Percentiles rank a stretch among this genome's conserved stretches.
phyloP scores from a whole-genome alignment of 2,888 invertebrate species.

The Drosophila hamatofila region DNA sequence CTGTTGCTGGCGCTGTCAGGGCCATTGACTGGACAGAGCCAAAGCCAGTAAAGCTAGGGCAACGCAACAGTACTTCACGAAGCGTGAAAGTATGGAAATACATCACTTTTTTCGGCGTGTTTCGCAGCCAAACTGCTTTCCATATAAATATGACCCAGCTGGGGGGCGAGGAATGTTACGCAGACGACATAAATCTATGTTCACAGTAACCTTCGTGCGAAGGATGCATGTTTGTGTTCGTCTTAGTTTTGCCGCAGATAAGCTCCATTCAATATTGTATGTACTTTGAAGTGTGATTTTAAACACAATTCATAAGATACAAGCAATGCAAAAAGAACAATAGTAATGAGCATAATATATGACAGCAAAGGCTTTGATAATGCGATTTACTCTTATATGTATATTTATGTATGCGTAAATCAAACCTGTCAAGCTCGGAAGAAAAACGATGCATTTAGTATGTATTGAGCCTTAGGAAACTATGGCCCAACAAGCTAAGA shows the following conservation, averaged over 20 bases:
- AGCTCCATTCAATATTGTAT: slow-evolving; percentile 25
- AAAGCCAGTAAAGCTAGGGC: slow-evolving; percentile 48
- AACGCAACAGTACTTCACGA: slow-evolving; percentile 52
- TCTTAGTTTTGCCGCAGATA: slow-evolving; percentile 23
- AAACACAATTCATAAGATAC: not conserved
- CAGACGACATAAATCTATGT: slow-evolving; percentile 72
- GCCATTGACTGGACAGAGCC: slow-evolving; percentile 67
- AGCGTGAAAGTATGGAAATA: slow-evolving; percentile 81
- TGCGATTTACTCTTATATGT: not conserved
- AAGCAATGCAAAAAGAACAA: not conserved
- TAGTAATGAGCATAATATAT: not conserved
- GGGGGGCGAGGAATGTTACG: slow-evolving; percentile 31
- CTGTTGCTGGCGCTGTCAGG: slow-evolving; percentile 67
- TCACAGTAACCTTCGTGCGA: slow-evolving; percentile 26
- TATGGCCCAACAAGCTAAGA: not conserved
- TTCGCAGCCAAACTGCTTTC: slow-evolving; percentile 51
- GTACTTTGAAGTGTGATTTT: slow-evolving; percentile 27
- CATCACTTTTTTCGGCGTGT: slow-evolving; percentile 71
- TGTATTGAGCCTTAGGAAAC: not conserved
- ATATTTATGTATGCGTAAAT: not conserved
- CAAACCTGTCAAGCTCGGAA: not conserved
- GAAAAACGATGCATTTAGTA: not conserved
- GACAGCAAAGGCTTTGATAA: not conserved
- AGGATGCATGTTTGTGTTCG: slow-evolving; percentile 4
- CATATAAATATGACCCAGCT: slow-evolving; percentile 11